Evolutionary conservation across 2,888 invertebrate genomes (phyloP), one percentile per base, ranked within the genome.

Genomic region (Salpingus planirostris): DNA sequence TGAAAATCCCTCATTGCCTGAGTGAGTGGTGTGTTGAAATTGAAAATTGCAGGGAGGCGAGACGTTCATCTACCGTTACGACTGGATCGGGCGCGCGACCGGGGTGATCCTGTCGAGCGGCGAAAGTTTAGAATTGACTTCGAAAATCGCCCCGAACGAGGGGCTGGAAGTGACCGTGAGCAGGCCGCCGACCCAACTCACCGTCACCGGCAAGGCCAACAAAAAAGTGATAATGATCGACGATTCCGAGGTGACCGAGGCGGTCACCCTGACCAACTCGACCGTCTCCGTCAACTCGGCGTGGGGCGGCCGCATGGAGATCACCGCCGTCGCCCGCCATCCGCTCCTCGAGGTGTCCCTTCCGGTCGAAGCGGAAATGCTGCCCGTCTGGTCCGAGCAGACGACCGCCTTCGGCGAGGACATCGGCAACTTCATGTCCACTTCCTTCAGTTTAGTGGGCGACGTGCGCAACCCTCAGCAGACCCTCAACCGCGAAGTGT

Each of bases 91-190:
- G 2, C 74, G 93, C 24, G 81, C 91, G 2, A 82, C 80, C 0
- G 81, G 83, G 51, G 83, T 89, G 31, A 85, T 89, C 42, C 72
- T 91, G 59, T 91, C 95, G 13, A 92, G 91, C 43, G 95, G 95
- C 33, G 91, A 93, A 67, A 81, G 82, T 49, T 76, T 91, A 10
- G 78, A 80, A 45, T 74, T 91, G 35, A 74, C 73, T 10, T 89
- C 89, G 1, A 80, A 81, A 40, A 69, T 90, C 38, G 80, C 85
- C 6, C 76, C 79, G 49, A 78, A 78, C 46, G 82, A 85, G 54
- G 85, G 84, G 10, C 67, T 88, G 29, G 78, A 80, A 6, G 80
- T 88, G 0, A 77, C 80, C 27, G 78, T 87, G 6, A 59, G 49
- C 40, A 58, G 57, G 44, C 64, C 65, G 3, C 61, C 63, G 11